phyloP scores from a whole-genome alignment of 2,113 vertebrate genomes.

The Caranx melampygus region DNA sequence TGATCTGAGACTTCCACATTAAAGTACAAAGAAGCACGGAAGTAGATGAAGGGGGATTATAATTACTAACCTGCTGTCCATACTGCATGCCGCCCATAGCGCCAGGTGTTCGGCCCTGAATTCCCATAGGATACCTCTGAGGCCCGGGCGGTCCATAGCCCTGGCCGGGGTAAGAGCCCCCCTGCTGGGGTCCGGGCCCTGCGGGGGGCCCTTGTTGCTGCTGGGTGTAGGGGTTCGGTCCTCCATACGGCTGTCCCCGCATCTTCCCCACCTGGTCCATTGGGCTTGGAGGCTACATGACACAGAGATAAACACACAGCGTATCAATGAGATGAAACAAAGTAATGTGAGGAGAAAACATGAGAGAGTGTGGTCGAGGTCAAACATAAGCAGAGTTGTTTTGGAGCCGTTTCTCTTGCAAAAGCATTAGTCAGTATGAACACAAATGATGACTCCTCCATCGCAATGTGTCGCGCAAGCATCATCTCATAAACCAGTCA shows the following conservation, averaged over 20 bases:
- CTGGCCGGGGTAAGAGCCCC: conserved; percentile 91
- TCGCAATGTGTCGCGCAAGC: conserved; percentile 22
- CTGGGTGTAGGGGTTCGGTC: conserved; percentile 91
- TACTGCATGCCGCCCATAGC: conserved; percentile 92
- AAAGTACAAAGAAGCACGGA: neutral
- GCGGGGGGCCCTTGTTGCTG: conserved; percentile 90
- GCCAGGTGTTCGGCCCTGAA: conserved; percentile 90
- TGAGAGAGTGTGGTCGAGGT: neutral
- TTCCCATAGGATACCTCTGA: conserved; percentile 94
- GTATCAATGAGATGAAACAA: conserved; percentile 5
- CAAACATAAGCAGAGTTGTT: conserved; percentile 38
- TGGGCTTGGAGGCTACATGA: conserved; percentile 89
- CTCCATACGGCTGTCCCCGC: conserved; percentile 92
- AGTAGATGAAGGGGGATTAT: neutral
- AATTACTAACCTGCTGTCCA: conserved; percentile 90
- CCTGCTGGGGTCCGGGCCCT: conserved; percentile 88
- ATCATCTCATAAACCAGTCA: conserved; percentile 49
- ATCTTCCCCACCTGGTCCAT: conserved; percentile 99
- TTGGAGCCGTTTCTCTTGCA: conserved; percentile 22
- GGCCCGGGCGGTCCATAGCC: conserved; percentile 91
- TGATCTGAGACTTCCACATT: too few relatives aligned
- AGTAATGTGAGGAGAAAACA: conserved; percentile 8
- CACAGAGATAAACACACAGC: conserved; percentile 8
- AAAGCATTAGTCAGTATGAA: conserved; percentile 40
- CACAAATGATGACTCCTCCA: conserved; percentile 27